A percentile compares a stretch with the other conserved stretches of the same genome.
Conservation (phyloP, 2,113 vertebrate species). For the Scomber colias region DNA sequence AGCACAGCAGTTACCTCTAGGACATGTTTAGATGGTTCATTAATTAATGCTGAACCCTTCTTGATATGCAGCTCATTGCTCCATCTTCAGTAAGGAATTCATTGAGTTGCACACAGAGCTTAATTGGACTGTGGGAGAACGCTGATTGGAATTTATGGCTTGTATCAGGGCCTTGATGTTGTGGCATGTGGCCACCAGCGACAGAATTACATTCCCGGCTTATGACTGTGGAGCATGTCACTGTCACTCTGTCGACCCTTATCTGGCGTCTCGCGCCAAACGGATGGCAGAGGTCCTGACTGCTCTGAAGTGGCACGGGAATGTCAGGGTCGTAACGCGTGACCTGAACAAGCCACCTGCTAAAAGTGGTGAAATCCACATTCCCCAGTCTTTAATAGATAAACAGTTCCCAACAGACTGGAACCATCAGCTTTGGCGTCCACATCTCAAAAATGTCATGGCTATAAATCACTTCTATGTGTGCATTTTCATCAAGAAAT, state of each 20-base stretch:
- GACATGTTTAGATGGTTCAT: conserved; percentile 25
- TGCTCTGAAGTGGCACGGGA: conserved; percentile 46
- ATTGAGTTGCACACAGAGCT: conserved; percentile 32
- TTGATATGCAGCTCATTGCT: conserved; percentile 61
- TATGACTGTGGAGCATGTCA: conserved; percentile 56
- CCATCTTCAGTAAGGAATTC: conserved; percentile 34
- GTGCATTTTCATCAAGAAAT: background rate
- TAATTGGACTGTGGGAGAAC: conserved; percentile 30
- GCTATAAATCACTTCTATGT: background rate
- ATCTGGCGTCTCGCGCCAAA: conserved; percentile 19
- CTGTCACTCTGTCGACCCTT: conserved; percentile 57
- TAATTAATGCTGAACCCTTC: conserved; percentile 55
- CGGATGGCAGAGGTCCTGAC: conserved; percentile 11
- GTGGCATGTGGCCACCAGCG: conserved; percentile 37
- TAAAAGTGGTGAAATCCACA: conserved; percentile 27
- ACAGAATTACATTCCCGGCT: conserved; percentile 31
- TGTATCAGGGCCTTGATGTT: conserved; percentile 17
- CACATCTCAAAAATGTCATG: background rate
- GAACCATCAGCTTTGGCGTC: background rate
- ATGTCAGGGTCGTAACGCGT: conserved; percentile 57
- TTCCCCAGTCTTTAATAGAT: background rate
- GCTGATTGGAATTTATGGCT: conserved; percentile 18
- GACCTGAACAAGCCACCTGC: conserved; percentile 56
- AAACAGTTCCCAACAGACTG: conserved; percentile 2
- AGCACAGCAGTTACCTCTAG: background rate